Evolutionary conservation across 2,888 invertebrate species (phyloP).

Genomic region (Chloroclysta siterata): DNA sequence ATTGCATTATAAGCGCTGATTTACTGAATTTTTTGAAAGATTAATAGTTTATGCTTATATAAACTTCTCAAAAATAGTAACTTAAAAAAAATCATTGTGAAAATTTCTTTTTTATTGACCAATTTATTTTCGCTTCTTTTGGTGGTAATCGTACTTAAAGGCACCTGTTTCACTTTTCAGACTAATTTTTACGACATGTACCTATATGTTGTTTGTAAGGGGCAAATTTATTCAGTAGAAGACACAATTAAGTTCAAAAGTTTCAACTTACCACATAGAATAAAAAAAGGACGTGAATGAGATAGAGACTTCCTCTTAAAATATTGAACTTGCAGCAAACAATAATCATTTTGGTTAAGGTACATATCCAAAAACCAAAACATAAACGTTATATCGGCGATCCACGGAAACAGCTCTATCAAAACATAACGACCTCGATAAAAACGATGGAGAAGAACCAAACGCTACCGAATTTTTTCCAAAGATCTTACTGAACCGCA

Average conservation of each 20-base stretch:
- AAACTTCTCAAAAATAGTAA: too few species aligned
- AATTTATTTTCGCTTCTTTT: too few species aligned
- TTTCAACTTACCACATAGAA: neutral
- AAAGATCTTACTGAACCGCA: constrained; percentile 77
- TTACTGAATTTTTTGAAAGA: too few species aligned
- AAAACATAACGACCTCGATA: constrained; percentile 84
- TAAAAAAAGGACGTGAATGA: neutral
- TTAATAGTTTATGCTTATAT: too few species aligned
- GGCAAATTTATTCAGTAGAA: too few species aligned
- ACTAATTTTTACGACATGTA: too few species aligned
- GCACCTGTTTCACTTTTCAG: too few species aligned
- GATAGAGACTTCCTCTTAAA: neutral
- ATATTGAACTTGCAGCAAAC: constrained; percentile 46
- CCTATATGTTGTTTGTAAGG: too few species aligned
- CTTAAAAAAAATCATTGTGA: too few species aligned
- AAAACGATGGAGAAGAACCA: constrained; percentile 83
- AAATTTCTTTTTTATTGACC: too few species aligned
- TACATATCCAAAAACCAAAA: constrained; percentile 71
- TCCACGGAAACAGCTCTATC: constrained; percentile 80
- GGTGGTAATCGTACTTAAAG: too few species aligned
- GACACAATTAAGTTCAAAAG: neutral
- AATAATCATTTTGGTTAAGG: constrained; percentile 56
- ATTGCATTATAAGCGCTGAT: too few species aligned
- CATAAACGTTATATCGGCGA: constrained; percentile 82
- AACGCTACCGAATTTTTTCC: constrained; percentile 79